Evolutionary conservation across 2,797 vertebrate species (phyloP).

Genomic region (Bufotes viridis): DNA sequence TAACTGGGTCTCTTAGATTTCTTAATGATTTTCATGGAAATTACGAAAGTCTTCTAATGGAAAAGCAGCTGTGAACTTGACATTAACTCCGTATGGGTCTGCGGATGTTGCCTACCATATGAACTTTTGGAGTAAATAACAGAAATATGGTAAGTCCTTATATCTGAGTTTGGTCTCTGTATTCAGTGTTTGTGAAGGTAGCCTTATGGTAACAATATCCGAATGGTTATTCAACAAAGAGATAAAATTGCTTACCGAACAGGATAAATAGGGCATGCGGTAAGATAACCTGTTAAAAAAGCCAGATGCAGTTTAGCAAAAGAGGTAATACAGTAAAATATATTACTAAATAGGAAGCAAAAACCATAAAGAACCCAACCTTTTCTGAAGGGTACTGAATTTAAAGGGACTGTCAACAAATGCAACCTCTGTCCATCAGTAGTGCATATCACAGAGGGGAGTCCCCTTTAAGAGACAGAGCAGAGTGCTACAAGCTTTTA

Average conservation of each 20-base stretch:
- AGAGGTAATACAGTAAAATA: neutral
- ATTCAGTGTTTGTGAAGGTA: neutral
- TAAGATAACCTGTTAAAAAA: slow-evolving; percentile 79
- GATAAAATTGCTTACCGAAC: slow-evolving; percentile 81
- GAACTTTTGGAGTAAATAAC: neutral
- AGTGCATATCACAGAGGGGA: neutral
- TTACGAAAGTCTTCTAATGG: too few relatives aligned
- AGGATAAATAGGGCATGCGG: slow-evolving; percentile 87
- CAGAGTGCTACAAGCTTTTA: too few relatives aligned
- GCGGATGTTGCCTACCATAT: too few relatives aligned
- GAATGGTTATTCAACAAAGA: neutral
- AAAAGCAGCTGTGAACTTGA: too few relatives aligned
- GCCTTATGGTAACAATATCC: neutral
- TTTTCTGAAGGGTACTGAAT: neutral
- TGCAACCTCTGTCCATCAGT: too few relatives aligned
- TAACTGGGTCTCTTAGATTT: too few relatives aligned
- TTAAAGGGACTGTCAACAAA: too few relatives aligned
- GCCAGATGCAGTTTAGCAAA: neutral
- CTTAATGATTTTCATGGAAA: too few relatives aligned
- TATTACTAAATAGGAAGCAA: neutral
- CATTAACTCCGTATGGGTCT: too few relatives aligned
- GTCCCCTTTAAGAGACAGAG: too few relatives aligned
- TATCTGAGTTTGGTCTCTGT: neutral
- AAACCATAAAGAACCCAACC: neutral
- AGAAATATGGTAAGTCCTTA: neutral